Evolutionary conservation across 2,888 invertebrate species (phyloP), one percentile per base, ranked within the genome.

Genomic region (Nyleta sp.): DNA sequence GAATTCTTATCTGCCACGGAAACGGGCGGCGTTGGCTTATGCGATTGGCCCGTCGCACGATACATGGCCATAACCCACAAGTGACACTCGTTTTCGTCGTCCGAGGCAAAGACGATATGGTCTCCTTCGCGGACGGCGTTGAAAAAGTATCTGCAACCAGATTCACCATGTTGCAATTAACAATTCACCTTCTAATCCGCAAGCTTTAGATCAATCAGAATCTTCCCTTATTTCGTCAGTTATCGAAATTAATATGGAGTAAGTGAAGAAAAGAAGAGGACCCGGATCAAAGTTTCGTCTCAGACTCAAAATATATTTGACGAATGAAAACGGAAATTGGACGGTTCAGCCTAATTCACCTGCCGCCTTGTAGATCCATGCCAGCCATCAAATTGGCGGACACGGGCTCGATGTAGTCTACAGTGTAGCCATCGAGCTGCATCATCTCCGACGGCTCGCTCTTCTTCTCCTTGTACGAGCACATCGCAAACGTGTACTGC

Each of bases 31-130:
- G 98, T 97, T 6, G 99, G 99, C 91, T 99, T 99, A 91, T 99
- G 99, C 59, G 98, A 97, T 91, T 99, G 99, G 4, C 99, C 99
- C 1, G 99, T 99, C n/a, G 99, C 99, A 84, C 99, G 93, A 91
- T 99, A 99, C 93, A 99, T 94, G 1, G 99, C 99, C 96, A 99
- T 99, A 31, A 99, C 99, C 99, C 99, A 99, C 81, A 99, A 92
- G 89, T 99, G 98, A 86, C 98, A 96, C 90, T 99, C 99, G 88
- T 97, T 98, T 92, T 99, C 98, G 91, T 99, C 98, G 83, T 98
- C 97, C 85, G 98, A 97, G 5, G 98, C 98, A 92, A 96, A 98
- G 74, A 98, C 94, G 74, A 99, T 96, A 84, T 97, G 98, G 90
- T 99, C 99, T 62, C 99, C 99, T 91, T 99, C 99, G 83, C 98